Percentiles rank a stretch among this genome's conserved stretches.
These are phyloP conservation scores for Dyspetes luteomarginatus DNA, from an alignment of 2,888 invertebrate genomes.

Conservation along the genomic window DNA sequence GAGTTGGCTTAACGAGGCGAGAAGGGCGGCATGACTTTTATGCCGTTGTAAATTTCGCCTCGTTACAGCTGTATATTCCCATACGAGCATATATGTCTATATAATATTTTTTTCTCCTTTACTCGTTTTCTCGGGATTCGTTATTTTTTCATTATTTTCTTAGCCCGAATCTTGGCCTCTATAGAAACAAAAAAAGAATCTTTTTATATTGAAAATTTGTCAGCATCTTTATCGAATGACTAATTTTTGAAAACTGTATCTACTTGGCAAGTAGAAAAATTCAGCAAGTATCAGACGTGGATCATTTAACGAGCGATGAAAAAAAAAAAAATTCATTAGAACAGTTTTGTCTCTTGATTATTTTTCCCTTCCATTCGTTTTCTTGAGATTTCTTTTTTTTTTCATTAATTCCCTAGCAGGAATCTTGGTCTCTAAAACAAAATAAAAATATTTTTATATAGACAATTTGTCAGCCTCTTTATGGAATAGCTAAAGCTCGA, in stretches of 20 bases:
- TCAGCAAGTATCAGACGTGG: background rate
- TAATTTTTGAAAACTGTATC: no score
- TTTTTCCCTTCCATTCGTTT: no score
- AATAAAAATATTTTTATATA: no score
- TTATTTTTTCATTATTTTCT: slow-evolving; percentile 3
- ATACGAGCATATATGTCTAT: slow-evolving; percentile 16
- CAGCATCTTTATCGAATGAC: background rate
- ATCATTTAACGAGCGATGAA: no score
- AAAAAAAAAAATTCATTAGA: slow-evolving; percentile 1
- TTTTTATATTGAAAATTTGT: background rate
- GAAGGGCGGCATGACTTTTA: slow-evolving; percentile 61
- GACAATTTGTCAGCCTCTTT: no score
- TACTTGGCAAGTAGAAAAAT: background rate
- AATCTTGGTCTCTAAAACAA: no score
- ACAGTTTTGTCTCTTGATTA: no score
- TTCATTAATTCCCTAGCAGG: no score
- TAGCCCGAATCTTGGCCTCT: background rate
- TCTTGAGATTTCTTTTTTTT: no score
- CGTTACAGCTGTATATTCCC: slow-evolving; percentile 47
- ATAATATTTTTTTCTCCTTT: background rate
- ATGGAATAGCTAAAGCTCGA: no score
- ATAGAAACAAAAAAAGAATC: background rate
- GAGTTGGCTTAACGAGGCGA: slow-evolving; percentile 66
- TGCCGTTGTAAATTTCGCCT: slow-evolving; percentile 66
- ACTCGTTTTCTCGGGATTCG: background rate